These are phyloP conservation scores for Machaerirhynchus nigripectus DNA, from an alignment of 2,113 vertebrate genomes.

Conservation along the genomic window DNA sequence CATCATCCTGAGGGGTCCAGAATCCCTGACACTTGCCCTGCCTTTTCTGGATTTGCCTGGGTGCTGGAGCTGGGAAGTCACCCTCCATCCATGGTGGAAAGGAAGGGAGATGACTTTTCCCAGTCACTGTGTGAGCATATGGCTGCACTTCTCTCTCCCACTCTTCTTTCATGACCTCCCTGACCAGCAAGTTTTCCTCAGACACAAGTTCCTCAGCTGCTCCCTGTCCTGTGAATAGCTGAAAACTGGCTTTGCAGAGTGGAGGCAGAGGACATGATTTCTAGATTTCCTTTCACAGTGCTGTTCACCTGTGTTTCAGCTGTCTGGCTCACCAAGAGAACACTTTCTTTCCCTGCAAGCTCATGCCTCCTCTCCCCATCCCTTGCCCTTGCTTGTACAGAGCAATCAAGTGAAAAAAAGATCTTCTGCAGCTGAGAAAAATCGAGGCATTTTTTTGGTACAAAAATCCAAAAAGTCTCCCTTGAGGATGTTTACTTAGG, in stretches of 20 bases:
- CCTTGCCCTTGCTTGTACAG: background rate
- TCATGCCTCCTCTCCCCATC: background rate
- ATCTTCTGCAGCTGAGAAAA: background rate
- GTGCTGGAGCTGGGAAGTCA: background rate
- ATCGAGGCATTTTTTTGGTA: background rate
- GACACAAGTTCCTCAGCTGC: background rate
- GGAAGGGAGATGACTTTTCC: background rate
- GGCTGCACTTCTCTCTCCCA: background rate
- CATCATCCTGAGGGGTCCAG: rapidly evolving
- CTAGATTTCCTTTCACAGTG: background rate
- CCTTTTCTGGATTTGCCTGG: background rate
- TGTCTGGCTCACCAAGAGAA: background rate
- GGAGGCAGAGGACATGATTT: background rate
- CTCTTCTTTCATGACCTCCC: background rate
- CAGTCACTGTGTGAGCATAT: rapidly evolving
- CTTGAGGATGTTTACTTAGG: background rate
- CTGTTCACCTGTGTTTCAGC: background rate
- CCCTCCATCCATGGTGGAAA: background rate
- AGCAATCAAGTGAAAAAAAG: background rate
- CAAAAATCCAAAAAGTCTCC: background rate
- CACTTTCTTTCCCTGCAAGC: background rate
- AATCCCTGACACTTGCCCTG: background rate
- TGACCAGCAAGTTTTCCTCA: background rate
- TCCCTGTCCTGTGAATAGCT: background rate
- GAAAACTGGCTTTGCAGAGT: background rate